Percentiles rank a stretch among this genome's conserved stretches.
phyloP scores from a whole-genome alignment of 2,113 vertebrate genomes.

The Turdus rufiventris region DNA sequence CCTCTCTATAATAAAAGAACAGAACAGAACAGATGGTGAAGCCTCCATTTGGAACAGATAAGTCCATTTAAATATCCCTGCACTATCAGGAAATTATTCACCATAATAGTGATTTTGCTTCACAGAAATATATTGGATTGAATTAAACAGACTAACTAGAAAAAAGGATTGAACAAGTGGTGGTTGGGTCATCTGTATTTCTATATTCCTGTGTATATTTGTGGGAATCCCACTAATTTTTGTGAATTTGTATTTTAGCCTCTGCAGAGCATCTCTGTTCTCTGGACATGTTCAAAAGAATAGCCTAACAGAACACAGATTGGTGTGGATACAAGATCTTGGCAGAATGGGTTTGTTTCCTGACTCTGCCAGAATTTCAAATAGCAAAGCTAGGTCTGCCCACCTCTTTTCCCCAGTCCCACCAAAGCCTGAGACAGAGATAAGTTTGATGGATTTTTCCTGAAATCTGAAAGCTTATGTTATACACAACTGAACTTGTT shows the following conservation, averaged over 20 bases:
- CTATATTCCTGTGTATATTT: background rate
- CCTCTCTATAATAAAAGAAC: slow-evolving; percentile 23
- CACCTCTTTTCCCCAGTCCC: fast-evolving
- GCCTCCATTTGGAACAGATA: slow-evolving; percentile 27
- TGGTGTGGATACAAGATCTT: background rate
- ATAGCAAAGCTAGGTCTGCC: background rate
- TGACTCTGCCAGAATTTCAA: background rate
- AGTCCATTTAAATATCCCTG: slow-evolving; percentile 28
- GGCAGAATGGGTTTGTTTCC: background rate
- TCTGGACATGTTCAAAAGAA: background rate
- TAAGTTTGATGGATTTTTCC: background rate
- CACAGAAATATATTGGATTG: background rate
- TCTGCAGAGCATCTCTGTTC: background rate
- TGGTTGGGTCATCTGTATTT: background rate
- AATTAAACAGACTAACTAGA: background rate
- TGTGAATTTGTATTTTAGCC: background rate
- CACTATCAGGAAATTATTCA: slow-evolving; percentile 26
- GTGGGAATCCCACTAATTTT: background rate
- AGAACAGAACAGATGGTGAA: slow-evolving; percentile 48
- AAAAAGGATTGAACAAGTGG: background rate
- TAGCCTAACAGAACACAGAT: background rate
- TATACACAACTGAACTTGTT: background rate
- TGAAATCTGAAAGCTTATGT: background rate
- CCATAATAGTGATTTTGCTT: background rate
- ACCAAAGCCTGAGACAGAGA: background rate